Base-by-base conservation (phyloP, 2,797 vertebrate species). In the Gambusia yucatana region DNA sequence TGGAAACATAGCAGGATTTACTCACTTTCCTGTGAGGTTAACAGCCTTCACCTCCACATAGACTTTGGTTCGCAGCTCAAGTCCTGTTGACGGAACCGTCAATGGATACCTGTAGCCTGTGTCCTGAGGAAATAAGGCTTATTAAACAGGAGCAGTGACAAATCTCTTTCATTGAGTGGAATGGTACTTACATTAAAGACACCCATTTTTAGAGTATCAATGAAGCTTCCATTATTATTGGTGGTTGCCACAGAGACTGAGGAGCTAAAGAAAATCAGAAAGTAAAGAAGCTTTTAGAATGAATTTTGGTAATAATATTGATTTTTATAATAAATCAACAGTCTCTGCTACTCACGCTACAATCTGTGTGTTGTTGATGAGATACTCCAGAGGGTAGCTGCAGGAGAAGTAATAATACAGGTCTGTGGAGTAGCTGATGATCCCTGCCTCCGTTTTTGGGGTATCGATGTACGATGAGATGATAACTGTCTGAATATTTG, bases 361-460 rank as follows among this genome's bases (percentile, higher is more conserved):
- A 30, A 96, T 93, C 81, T 94, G 73, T 63, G 95, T 96, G 90
- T 97, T 96, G 89, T 96, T 96, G 59, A 96, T 63, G 46, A 96
- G 88, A 77, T 96, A 96, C 82, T 96, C 94, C 76, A 97, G 86
- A 0, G 96, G 96, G 84, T 96, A 97, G 57, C 89, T 94, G 85
- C 96, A 97, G 84, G 96, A 95, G 86, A 97, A 96, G 77, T 93
- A 93, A 71, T 97, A 97, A 90, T 95, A 95, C 28, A 97, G 91
- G 84, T 97, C 96, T 20, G 96, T 96, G 78, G 94, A 81, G 87
- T 96, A 97, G 89, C 95, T 96, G 83, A 97, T 93, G 44, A 95
- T 0, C 0, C 95, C 95, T n/a, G 71, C 71, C 17, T 89, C 87
- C 0, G 94, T 75, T 43, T 28, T 77, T 14, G 93, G 89, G 0